Evolutionary conservation across 2,888 invertebrate genomes (phyloP).

Genomic region (Cantharis nigra): DNA sequence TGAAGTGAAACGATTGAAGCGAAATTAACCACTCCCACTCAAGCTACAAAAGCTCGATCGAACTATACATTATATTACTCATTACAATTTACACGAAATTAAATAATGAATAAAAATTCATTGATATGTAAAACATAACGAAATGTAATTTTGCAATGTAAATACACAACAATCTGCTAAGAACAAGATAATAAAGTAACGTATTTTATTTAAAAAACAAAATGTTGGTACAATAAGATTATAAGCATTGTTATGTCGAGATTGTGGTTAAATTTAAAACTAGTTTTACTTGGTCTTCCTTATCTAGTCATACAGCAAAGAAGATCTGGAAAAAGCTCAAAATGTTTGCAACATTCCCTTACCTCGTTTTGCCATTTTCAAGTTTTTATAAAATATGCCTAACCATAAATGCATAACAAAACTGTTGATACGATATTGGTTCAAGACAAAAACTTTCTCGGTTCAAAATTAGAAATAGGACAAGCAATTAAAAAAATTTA

Average conservation of each 20-base stretch:
- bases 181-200: conserved; percentile 12
- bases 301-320: conserved; percentile 15
- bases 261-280: conserved; percentile 33
- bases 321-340: conserved; percentile 16
- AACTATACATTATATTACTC: background rate
- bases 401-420: background rate
- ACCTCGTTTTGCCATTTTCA: background rate
- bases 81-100: background rate
- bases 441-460: background rate
- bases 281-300: conserved; percentile 24
- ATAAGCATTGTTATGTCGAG: conserved; percentile 35
- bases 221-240: conserved; percentile 13
- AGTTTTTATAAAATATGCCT: background rate
- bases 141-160: background rate
- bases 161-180: background rate
- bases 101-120: background rate
- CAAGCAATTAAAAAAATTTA: background rate
- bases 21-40: background rate
- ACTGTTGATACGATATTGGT: background rate
- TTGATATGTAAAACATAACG: background rate
- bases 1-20: background rate
- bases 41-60: background rate
- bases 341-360: conserved; percentile 7
- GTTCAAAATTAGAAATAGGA: too few species aligned
- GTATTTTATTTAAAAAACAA: conserved; percentile 13